Evolutionary conservation across 2,888 invertebrate genomes (phyloP), one percentile per base, ranked within the genome.

Genomic region (Leptopilina myrica): DNA sequence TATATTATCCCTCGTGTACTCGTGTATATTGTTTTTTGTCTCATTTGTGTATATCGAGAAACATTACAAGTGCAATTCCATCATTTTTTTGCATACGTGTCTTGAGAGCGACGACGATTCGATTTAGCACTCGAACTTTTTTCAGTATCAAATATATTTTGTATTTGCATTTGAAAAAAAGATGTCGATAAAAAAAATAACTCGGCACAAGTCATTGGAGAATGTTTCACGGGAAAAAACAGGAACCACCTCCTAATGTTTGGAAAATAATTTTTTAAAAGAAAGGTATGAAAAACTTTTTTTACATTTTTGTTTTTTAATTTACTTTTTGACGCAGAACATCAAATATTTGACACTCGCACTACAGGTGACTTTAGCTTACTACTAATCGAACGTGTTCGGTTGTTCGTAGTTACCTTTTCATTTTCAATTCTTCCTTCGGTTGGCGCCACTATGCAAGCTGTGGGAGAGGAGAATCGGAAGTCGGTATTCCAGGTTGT

Each of bases 41-140:
- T 49, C 76, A 77, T 78, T 76, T 79, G 82, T 79, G 76, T 78
- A 33, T 80, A 79, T 78, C 82, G 79, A 76, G 67, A 64, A 79
- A 12, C 76, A 78, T 81, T 83, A 83, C 59, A 80, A 83, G 76
- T 77, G 67, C 79, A 76, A 76, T 81, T 80, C 76, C 26, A 79
- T 78, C 64, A 46, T 81, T 83, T 33, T 33, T 49, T 80, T 73
- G 69, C 69, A 73, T 73, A 73, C 69, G 69, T 73, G 69, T 73
- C 69, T 53, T 33, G 33, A 33, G 69, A 12, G 56, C 8, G 69
- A 33, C 33, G 33, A 33, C 20, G 20, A 20, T 69, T 69, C 69
- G 56, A 69, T 69, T 9, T 49, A 49, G 9, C 49, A 53, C 56
- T 49, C 53, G 69, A 73, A 53, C 56, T 33, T 15, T 53, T 33